A percentile compares a stretch with the other conserved stretches of the same genome.
Conservation (phyloP, 2,888 invertebrate genomes). For the Plemyria rubiginata region DNA sequence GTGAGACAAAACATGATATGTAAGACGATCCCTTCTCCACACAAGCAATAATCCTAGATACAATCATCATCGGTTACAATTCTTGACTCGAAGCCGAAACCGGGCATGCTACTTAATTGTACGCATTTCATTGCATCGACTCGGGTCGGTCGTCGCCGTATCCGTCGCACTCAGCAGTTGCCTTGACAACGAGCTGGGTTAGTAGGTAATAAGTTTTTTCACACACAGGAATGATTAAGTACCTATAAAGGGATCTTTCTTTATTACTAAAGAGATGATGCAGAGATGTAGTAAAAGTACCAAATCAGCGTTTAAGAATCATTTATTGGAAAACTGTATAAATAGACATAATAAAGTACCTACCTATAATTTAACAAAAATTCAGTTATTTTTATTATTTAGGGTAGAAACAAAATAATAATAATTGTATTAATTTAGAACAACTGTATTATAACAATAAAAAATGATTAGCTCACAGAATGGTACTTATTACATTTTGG, state of each 20-base stretch:
- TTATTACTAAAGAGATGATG: too few species aligned
- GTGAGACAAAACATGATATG: neutral
- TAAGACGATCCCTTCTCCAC: neutral
- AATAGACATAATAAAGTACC: too few species aligned
- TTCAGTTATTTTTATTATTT: too few species aligned
- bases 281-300: too few species aligned
- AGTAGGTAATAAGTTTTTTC: neutral
- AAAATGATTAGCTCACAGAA: too few species aligned
- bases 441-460: too few species aligned
- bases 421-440: too few species aligned
- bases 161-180: neutral
- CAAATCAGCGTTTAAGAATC: too few species aligned
- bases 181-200: constrained; percentile 7
- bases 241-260: neutral
- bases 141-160: neutral
- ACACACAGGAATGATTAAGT: neutral
- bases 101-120: neutral
- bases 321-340: too few species aligned
- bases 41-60: neutral
- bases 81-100: neutral
- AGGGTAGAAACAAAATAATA: too few species aligned
- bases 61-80: neutral
- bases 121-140: neutral
- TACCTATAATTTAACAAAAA: too few species aligned
- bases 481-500: too few species aligned